Evolutionary conservation across 2,113 vertebrate genomes (phyloP), one percentile per base, ranked within the genome.

Genomic region (Engraulis encrasicolus): DNA sequence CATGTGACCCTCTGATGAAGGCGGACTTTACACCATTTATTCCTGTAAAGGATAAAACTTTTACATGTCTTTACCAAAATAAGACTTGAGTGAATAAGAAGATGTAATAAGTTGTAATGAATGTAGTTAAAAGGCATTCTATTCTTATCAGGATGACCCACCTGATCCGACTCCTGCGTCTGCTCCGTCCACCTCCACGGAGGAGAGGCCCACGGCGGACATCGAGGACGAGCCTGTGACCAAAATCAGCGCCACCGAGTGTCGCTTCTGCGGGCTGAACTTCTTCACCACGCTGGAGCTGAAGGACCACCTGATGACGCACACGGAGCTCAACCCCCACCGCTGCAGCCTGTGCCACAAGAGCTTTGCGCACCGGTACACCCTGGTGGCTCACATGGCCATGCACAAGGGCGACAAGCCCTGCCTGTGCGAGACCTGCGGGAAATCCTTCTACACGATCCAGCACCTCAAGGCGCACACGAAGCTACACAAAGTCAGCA

Each of bases 371-470:
- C 88, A 93, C 0, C 87, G 89, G 50, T 82, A 90, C 0, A 91
- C 92, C 19, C 89, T 94, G 11, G 88, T 91, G 0, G 85, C 90
- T 0, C 94, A 94, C 85, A 88, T 86, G 1, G 88, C 85, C 0
- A 89, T 85, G 77, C 94, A 94, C 90, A 31, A 27, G 0, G 2
- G 77, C 0, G 93, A 93, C 78, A 92, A 91, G 80, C 93, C 91
- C 77, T 93, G 90, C 87, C 92, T 94, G 45, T 95, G 94, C 6
- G 58, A 92, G 0, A 92, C 93, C 78, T 95, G 94, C 23, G 94
- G 94, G 40, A 94, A 94, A 0, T 84, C 92, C 50, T 94, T 95
- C 87, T 92, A 92, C 78, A 93, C 92, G 90, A 2, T 86, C 91
- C 31, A n/a, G n/a, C 92, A 93, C 0, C 88, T 95, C 40, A 93